These are phyloP conservation scores for Danio jaintianensis DNA, from an alignment of 2,797 vertebrate genomes.

Conservation along the genomic window DNA sequence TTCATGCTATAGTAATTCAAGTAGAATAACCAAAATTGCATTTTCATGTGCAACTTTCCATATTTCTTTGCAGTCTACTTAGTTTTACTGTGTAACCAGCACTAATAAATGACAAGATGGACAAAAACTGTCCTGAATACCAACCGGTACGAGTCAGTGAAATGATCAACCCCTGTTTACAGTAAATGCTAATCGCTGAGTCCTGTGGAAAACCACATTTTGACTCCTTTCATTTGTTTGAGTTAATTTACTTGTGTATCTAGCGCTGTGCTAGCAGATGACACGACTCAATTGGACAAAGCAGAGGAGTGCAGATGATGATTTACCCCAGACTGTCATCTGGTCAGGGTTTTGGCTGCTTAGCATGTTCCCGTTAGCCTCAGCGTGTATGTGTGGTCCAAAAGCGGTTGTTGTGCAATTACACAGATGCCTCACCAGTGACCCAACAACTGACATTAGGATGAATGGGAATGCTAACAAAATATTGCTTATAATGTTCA, in stretches of 20 bases:
- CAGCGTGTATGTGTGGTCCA: not conserved
- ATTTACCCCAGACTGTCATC: constrained; percentile 23
- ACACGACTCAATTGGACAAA: constrained; percentile 9
- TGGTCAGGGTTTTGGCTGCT: constrained; percentile 31
- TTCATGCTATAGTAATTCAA: too few species aligned
- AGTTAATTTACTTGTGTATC: constrained; percentile 6
- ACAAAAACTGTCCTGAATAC: constrained; percentile 26
- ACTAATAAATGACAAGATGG: constrained; percentile 1
- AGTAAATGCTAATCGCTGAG: constrained; percentile 31
- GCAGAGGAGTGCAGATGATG: constrained; percentile 17
- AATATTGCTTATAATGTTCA: too few species aligned
- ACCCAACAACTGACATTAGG: constrained; percentile 14
- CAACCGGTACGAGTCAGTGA: constrained; percentile 22
- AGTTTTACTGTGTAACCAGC: not conserved
- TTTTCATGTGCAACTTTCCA: too few species aligned
- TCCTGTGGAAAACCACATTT: constrained; percentile 27
- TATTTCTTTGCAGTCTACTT: too few species aligned
- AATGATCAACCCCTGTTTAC: constrained; percentile 21
- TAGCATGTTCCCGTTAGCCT: constrained; percentile 22
- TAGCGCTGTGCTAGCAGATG: not conserved
- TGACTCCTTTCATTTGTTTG: constrained; percentile 27
- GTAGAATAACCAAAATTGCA: too few species aligned
- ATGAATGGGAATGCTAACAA: not conserved
- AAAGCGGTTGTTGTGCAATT: constrained; percentile 14
- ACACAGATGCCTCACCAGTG: constrained; percentile 22